A percentile compares a stretch with the other conserved stretches of the same genome.
phyloP scores from a whole-genome alignment of 2,888 invertebrate genomes.

The Timandra comae region DNA sequence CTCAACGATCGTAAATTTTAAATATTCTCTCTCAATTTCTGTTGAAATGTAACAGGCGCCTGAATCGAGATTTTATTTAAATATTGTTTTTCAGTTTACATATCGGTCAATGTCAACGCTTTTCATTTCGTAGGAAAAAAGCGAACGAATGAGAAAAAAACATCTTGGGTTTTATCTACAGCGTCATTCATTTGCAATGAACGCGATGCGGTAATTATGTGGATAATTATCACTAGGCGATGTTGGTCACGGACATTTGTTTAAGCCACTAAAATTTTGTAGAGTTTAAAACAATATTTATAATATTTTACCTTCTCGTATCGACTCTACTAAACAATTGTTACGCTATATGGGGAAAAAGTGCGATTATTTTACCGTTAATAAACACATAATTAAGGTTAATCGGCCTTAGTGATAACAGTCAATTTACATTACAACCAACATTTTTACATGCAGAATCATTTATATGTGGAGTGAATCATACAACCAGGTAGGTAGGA shows the following conservation, averaged over 20 bases:
- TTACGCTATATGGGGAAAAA: background rate
- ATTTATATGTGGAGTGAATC: slow-evolving; percentile 10
- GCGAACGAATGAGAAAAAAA: slow-evolving; percentile 21
- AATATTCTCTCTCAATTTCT: slow-evolving; percentile 14
- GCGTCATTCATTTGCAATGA: slow-evolving; percentile 29
- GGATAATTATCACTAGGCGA: slow-evolving; percentile 19
- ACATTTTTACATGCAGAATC: slow-evolving; percentile 1
- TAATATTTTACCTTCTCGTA: too few relatives aligned
- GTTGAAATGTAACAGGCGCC: slow-evolving; percentile 9
- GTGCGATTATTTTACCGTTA: background rate
- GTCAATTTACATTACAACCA: background rate
- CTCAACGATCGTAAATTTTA: slow-evolving; percentile 18
- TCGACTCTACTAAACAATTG: background rate
- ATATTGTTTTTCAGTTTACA: slow-evolving; percentile 59
- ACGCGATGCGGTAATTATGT: slow-evolving; percentile 23
- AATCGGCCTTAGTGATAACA: background rate
- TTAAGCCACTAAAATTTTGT: too few relatives aligned
- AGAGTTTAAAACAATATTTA: too few relatives aligned
- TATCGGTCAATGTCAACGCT: slow-evolving; percentile 68
- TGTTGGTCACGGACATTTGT: slow-evolving; percentile 21
- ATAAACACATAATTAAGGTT: background rate
- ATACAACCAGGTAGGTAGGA: slow-evolving; percentile 7
- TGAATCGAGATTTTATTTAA: slow-evolving; percentile 7
- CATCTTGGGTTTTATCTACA: slow-evolving; percentile 20
- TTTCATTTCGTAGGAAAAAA: slow-evolving; percentile 50